phyloP scores from a whole-genome alignment of 1,140 invertebrate genomes.

The Cydia pomonella region DNA sequence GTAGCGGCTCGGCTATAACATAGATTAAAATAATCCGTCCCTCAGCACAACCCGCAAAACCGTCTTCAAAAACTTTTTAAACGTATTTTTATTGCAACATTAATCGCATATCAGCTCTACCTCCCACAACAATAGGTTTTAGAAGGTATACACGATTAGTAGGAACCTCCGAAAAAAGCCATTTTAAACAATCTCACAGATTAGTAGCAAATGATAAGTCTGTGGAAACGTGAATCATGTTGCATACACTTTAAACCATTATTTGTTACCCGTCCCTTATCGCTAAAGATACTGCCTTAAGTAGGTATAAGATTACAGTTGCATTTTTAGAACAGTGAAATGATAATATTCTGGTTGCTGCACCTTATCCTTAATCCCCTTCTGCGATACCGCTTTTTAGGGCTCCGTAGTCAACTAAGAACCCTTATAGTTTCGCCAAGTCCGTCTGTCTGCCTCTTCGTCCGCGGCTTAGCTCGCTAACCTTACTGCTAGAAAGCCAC shows the following conservation, averaged over 20 bases:
- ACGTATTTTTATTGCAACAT: neutral
- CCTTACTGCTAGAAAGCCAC: no score
- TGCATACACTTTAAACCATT: conserved; percentile 19
- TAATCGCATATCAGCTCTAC: conserved; percentile 50
- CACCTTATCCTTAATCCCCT: conserved; percentile 10
- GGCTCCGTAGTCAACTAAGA: neutral
- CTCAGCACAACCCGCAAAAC: neutral
- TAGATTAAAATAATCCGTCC: neutral
- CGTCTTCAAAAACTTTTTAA: neutral
- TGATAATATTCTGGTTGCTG: conserved; percentile 16
- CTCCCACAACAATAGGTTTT: conserved; percentile 43
- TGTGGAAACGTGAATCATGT: conserved; percentile 15
- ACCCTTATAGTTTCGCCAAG: neutral
- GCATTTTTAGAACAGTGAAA: conserved; percentile 17
- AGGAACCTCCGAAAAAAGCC: neutral
- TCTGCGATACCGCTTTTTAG: neutral
- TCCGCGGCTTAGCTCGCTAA: no score
- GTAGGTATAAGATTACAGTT: conserved; percentile 26
- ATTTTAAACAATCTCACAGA: conserved; percentile 18
- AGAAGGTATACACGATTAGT: neutral
- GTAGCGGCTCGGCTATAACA: no score
- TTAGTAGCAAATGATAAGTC: conserved; percentile 28
- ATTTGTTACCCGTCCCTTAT: conserved; percentile 15
- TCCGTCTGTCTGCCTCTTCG: no score
- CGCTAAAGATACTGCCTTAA: conserved; percentile 21